These are phyloP conservation scores for Spinus pinus DNA, from an alignment of 2,797 vertebrate species.

Conservation along the genomic window DNA sequence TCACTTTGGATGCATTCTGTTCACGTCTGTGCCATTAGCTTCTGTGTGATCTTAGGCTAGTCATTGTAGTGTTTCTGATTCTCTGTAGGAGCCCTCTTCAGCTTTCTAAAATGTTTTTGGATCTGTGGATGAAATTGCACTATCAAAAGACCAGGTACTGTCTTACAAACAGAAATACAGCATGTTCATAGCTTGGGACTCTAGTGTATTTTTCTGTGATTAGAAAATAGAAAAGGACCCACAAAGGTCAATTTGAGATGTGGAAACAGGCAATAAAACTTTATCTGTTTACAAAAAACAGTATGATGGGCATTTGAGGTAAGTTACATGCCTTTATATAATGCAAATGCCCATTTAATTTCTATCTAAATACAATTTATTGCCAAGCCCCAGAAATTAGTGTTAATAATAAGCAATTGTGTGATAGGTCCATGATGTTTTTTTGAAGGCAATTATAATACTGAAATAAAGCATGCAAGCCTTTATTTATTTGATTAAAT, in stretches of 20 bases:
- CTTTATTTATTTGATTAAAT: neutral
- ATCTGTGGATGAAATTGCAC: slow-evolving; percentile 25
- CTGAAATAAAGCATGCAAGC: neutral
- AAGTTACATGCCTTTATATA: neutral
- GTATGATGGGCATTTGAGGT: neutral
- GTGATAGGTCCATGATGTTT: neutral
- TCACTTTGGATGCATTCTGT: neutral
- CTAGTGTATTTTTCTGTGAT: neutral
- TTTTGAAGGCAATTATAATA: neutral
- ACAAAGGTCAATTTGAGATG: neutral
- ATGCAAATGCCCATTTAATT: neutral
- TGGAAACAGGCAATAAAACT: neutral
- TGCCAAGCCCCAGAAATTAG: neutral
- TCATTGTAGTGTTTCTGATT: slow-evolving; percentile 10
- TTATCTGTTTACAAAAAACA: neutral
- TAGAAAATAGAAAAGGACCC: neutral
- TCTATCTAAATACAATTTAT: neutral
- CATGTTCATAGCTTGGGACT: neutral
- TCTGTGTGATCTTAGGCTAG: slow-evolving; percentile 21
- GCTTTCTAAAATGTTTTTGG: slow-evolving; percentile 22
- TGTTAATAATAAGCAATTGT: neutral
- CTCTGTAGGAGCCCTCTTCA: slow-evolving; percentile 19
- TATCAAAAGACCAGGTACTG: neutral
- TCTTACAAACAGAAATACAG: neutral
- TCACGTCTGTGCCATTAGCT: neutral